Evolutionary conservation across 2,113 vertebrate genomes (phyloP).

Genomic region (Brachyhypopomus gauderio): DNA sequence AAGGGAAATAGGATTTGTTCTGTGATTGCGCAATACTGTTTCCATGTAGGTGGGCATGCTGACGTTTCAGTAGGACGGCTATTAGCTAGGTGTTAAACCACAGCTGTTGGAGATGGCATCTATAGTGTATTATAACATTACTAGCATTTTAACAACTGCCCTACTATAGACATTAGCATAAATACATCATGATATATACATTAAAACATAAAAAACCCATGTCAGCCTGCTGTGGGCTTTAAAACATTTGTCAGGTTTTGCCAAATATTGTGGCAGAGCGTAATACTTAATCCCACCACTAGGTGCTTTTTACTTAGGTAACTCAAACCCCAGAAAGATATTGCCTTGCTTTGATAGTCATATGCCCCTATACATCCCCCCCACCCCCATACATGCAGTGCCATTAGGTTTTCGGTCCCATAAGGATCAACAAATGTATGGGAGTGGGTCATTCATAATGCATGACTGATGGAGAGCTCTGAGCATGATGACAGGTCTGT

Average conservation of each 20-base stretch:
- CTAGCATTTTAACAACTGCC: too few relatives aligned
- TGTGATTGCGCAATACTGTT: too few relatives aligned
- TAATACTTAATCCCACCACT: slow-evolving; percentile 1
- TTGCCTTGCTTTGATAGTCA: not conserved
- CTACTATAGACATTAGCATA: too few relatives aligned
- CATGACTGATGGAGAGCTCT: slow-evolving; percentile 15
- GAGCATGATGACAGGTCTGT: not conserved
- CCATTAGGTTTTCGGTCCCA: slow-evolving; percentile 42
- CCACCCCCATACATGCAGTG: not conserved
- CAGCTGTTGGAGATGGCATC: too few relatives aligned
- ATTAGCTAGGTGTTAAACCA: too few relatives aligned
- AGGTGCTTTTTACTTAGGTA: slow-evolving; percentile 16
- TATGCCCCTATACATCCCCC: slow-evolving; percentile 11
- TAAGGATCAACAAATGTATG: slow-evolving; percentile 41
- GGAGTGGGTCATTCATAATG: slow-evolving; percentile 44
- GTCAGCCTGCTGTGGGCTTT: too few relatives aligned
- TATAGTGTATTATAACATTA: not conserved
- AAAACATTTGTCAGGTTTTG: too few relatives aligned
- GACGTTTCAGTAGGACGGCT: too few relatives aligned
- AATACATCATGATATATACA: too few relatives aligned
- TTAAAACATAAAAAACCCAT: too few relatives aligned
- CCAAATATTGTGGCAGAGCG: not conserved
- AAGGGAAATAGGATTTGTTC: not conserved
- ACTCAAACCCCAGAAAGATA: not conserved
- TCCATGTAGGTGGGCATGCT: too few relatives aligned